These are phyloP conservation scores for Anagyrus pseudococci DNA, from an alignment of 2,888 invertebrate species.

Conservation along the genomic window DNA sequence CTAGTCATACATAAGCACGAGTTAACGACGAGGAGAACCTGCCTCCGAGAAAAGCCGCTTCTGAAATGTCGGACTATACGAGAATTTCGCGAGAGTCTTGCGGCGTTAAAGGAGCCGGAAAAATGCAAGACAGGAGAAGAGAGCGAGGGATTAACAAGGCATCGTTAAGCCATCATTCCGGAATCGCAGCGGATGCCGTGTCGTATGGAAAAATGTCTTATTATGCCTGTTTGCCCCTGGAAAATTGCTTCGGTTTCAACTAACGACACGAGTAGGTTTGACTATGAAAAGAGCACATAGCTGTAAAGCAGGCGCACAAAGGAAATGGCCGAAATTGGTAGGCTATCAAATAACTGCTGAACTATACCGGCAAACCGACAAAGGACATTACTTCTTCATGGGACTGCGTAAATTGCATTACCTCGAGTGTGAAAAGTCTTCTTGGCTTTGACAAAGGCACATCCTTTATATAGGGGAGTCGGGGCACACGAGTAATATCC, in stretches of 20 bases:
- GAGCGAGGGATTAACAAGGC: background rate
- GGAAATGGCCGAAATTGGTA: too few species aligned
- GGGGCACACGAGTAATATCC: too few species aligned
- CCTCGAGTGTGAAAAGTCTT: background rate
- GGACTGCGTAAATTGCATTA: background rate
- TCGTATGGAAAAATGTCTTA: background rate
- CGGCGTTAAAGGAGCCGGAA: conserved; percentile 11
- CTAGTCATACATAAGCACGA: conserved; percentile 12
- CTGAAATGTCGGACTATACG: conserved; percentile 6
- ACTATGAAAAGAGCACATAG: too few species aligned
- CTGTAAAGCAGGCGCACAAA: too few species aligned
- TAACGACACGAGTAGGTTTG: background rate
- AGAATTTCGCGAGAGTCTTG: background rate
- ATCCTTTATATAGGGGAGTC: conserved; percentile 9
- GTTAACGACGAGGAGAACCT: conserved; percentile 23
- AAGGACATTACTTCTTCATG: background rate
- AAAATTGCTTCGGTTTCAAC: background rate
- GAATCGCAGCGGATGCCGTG: background rate
- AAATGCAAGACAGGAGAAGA: conserved; percentile 6
- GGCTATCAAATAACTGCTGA: background rate
- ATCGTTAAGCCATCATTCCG: conserved; percentile 7
- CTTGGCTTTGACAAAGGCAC: background rate
- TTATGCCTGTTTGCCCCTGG: background rate
- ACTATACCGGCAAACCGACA: background rate
- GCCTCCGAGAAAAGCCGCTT: conserved; percentile 17